phyloP scores from a whole-genome alignment of 2,113 vertebrate species.

The Equus przewalskii region DNA sequence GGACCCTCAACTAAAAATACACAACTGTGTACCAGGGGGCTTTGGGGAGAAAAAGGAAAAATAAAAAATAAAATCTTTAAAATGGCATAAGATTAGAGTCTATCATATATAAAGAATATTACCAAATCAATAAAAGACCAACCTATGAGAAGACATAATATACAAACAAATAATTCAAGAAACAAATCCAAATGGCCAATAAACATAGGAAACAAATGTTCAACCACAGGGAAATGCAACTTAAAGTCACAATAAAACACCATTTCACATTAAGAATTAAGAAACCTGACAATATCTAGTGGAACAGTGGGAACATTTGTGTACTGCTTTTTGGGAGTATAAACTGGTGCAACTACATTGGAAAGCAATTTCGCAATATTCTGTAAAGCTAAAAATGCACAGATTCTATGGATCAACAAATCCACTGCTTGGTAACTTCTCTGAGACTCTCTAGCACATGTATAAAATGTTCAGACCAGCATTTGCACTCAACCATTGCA shows the following conservation, averaged over 20 bases:
- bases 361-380: neutral
- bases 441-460: neutral
- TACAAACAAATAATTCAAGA: neutral
- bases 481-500: neutral
- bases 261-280: neutral
- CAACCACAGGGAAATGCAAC: neutral
- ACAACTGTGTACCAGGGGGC: too few relatives aligned
- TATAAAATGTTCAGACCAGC: neutral
- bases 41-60: too few relatives aligned
- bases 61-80: neutral
- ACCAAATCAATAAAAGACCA: neutral
- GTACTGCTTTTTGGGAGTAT: neutral
- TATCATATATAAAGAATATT: neutral
- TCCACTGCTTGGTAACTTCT: neutral
- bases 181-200: neutral
- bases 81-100: neutral
- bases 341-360: neutral
- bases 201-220: neutral
- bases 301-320: neutral
- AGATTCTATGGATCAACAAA: neutral
- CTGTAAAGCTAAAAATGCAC: slow-evolving; percentile 4
- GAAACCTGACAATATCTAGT: neutral
- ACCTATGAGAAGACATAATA: neutral
- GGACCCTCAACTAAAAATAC: too few relatives aligned
- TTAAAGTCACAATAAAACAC: neutral